Conservation (phyloP, 2,797 vertebrate species). For the Pseudomugil tenellus region DNA sequence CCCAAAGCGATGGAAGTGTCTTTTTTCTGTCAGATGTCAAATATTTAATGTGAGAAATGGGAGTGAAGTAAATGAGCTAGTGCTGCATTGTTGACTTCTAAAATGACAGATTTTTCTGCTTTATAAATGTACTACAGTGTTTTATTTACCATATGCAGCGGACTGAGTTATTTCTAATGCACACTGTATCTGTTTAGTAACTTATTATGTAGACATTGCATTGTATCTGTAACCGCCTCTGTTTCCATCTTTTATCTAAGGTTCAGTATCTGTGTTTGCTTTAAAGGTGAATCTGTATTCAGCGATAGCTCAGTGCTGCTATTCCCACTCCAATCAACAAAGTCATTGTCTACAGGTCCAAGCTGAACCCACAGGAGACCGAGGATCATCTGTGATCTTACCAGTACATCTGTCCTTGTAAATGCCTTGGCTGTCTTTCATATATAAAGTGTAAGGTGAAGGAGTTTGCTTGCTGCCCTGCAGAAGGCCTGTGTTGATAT, state of each 20-base stretch:
- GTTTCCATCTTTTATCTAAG: neutral
- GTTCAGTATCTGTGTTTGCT: neutral
- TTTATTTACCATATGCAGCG: neutral
- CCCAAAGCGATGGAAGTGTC: constrained; percentile 15
- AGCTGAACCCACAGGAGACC: neutral
- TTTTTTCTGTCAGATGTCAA: constrained; percentile 26
- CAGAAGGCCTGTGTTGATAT: constrained; percentile 7
- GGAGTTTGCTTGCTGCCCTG: neutral
- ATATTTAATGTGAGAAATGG: constrained; percentile 44
- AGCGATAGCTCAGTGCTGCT: constrained; percentile 8
- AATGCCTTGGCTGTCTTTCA: constrained; percentile 2
- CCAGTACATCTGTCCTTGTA: constrained; percentile 4
- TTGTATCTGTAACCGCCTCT: neutral
- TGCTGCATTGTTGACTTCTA: neutral
- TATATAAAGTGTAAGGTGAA: constrained; percentile 5
- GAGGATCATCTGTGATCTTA: constrained; percentile 10
- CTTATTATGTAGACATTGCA: neutral
- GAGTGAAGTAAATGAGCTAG: neutral
- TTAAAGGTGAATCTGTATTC: constrained; percentile 18
- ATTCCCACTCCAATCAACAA: constrained; percentile 24
- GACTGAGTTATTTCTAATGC: neutral
- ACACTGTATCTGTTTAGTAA: neutral
- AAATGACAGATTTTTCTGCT: constrained; percentile 12
- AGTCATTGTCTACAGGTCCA: constrained; percentile 5
- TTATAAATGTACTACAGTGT: neutral